Evolutionary conservation across 2,888 invertebrate species (phyloP).

Genomic region (Hypercompe scribonia): DNA sequence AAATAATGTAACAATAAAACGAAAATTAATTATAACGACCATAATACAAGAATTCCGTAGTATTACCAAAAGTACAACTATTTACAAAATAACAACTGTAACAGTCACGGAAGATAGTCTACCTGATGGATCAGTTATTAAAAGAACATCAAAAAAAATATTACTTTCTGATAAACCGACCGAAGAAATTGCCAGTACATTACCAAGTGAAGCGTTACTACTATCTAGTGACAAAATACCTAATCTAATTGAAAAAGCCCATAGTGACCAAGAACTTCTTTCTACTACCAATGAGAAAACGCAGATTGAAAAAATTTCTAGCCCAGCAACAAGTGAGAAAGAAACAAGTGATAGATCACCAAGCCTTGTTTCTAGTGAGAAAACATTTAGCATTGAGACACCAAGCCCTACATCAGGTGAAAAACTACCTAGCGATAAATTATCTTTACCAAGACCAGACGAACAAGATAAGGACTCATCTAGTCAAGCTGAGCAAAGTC

Average conservation of each 20-base stretch:
- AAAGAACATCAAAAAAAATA: slow-evolving; percentile 10
- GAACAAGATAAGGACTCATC: background rate
- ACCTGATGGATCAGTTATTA: slow-evolving; percentile 22
- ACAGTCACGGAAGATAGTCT: slow-evolving; percentile 31
- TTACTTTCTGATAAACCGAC: background rate
- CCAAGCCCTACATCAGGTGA: slow-evolving; percentile 8
- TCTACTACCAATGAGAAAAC: background rate
- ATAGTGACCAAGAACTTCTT: background rate
- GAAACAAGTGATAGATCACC: background rate
- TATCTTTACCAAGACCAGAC: background rate
- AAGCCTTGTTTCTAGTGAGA: slow-evolving; percentile 8
- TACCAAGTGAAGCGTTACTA: slow-evolving; percentile 11
- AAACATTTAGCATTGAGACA: slow-evolving; percentile 20
- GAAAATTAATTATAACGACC: slow-evolving; percentile 2
- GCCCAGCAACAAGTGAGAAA: background rate
- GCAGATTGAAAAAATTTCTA: slow-evolving; percentile 1
- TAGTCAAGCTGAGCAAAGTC: background rate
- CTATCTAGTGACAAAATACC: background rate
- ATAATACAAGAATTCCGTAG: background rate
- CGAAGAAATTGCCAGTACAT: slow-evolving; percentile 10
- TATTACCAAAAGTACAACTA: background rate
- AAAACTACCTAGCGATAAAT: background rate
- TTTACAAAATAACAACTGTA: slow-evolving; percentile 23
- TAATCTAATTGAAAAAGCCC: background rate
- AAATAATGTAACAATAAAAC: background rate